These are phyloP conservation scores for Picus viridis DNA, from an alignment of 2,797 vertebrate genomes.

Conservation along the genomic window DNA sequence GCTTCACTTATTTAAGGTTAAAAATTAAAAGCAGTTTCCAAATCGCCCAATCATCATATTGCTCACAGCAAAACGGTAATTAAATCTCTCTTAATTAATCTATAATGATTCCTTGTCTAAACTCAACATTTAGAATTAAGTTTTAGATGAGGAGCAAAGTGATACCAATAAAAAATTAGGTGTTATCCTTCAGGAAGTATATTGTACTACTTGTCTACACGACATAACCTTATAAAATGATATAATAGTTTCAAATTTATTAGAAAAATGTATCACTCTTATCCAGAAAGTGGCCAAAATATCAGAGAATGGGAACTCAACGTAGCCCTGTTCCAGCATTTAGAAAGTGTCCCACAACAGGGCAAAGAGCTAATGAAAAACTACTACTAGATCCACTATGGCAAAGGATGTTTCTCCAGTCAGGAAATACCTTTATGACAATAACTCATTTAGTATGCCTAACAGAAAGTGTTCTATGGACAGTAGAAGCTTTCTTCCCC, in stretches of 20 bases:
- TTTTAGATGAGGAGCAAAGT: neutral
- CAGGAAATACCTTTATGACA: no score
- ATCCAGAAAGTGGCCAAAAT: neutral
- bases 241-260: neutral
- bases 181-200: slow-evolving; percentile 13
- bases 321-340: neutral
- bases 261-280: neutral
- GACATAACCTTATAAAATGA: neutral
- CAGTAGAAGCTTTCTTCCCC: neutral
- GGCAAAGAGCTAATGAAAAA: neutral
- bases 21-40: neutral
- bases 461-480: neutral
- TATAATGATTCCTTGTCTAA: slow-evolving; percentile 45
- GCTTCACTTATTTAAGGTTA: neutral
- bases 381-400: neutral
- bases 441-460: no score
- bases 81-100: slow-evolving; percentile 56
- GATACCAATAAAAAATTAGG: slow-evolving; percentile 12
- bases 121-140: neutral
- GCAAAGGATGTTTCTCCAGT: neutral
- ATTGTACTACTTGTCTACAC: neutral
- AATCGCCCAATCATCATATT: neutral
- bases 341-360: neutral
- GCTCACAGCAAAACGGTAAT: slow-evolving; percentile 47
- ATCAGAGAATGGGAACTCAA: neutral